A percentile compares a stretch with the other conserved stretches of the same genome.
These are phyloP conservation scores for Ambastaia sidthimunki DNA, from an alignment of 2,797 vertebrate species.

Conservation along the genomic window DNA sequence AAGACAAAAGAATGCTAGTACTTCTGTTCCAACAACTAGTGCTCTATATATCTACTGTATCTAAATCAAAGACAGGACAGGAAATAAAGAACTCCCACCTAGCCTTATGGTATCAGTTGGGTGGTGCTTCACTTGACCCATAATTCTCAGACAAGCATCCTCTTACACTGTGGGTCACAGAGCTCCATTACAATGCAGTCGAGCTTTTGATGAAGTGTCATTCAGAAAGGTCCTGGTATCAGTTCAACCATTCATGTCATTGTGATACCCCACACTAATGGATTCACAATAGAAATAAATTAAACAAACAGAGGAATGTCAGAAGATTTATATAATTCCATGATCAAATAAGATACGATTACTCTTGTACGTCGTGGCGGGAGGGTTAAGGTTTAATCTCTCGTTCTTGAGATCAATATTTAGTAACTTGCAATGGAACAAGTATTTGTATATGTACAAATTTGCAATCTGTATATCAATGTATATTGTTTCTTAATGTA, in stretches of 20 bases:
- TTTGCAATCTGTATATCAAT: too few species aligned
- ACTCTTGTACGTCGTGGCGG: conserved; percentile 63
- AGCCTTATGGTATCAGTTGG: conserved; percentile 69
- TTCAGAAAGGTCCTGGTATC: conserved; percentile 36
- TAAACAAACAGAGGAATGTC: conserved; percentile 18
- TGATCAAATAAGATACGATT: conserved; percentile 66
- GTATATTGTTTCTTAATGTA: too few species aligned
- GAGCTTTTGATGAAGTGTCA: conserved; percentile 40
- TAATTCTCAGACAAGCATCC: conserved; percentile 69
- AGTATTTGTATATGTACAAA: too few species aligned
- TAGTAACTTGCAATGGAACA: background rate
- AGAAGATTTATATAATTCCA: conserved; percentile 68
- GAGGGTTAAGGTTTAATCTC: conserved; percentile 68
- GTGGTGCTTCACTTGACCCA: conserved; percentile 70
- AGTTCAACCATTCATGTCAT: conserved; percentile 12
- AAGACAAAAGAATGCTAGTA: conserved; percentile 64
- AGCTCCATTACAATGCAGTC: conserved; percentile 18
- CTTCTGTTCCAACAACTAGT: conserved; percentile 36
- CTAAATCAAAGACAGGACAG: conserved; percentile 30
- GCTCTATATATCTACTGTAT: background rate
- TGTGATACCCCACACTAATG: conserved; percentile 37
- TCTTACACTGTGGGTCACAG: conserved; percentile 54
- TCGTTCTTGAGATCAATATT: conserved; percentile 27
- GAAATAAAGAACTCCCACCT: conserved; percentile 64
- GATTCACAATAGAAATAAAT: conserved; percentile 9